A percentile compares a stretch with the other conserved stretches of the same genome.
Evolutionary conservation across 2,797 vertebrate genomes (phyloP).

Genomic region (Lithobates pipiens): DNA sequence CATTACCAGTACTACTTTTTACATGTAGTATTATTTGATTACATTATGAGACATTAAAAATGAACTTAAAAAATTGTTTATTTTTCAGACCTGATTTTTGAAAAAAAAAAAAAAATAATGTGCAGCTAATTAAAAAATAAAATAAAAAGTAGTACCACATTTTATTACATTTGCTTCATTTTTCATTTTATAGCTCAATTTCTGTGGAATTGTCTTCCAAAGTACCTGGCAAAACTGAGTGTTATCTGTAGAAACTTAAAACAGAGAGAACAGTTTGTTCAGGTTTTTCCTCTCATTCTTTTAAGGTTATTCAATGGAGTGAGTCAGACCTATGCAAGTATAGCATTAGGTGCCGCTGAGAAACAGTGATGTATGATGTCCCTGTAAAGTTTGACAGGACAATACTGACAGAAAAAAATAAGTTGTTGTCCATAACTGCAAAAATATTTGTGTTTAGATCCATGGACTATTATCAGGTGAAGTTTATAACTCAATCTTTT

Average conservation of each 20-base stretch:
- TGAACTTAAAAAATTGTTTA: not conserved
- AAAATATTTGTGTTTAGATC: too few relatives aligned
- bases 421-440: too few relatives aligned
- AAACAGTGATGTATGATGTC: constrained; percentile 29
- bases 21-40: not conserved
- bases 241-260: not conserved
- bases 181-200: not conserved
- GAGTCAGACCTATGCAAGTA: not conserved
- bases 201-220: not conserved
- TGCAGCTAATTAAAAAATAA: too few relatives aligned
- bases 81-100: not conserved
- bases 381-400: constrained; percentile 20
- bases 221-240: not conserved
- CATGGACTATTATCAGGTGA: too few relatives aligned
- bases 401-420: not conserved
- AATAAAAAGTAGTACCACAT: not conserved
- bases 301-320: constrained; percentile 25
- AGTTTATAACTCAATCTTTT: not conserved
- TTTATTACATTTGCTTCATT: not conserved
- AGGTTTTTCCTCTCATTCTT: not conserved
- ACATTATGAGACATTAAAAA: not conserved
- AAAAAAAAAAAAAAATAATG: too few relatives aligned
- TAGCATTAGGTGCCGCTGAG: constrained; percentile 3
- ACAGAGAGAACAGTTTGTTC: not conserved
- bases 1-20: not conserved